Base-by-base conservation (phyloP, 1,140 invertebrate genomes). In the Microplitis demolitor region DNA sequence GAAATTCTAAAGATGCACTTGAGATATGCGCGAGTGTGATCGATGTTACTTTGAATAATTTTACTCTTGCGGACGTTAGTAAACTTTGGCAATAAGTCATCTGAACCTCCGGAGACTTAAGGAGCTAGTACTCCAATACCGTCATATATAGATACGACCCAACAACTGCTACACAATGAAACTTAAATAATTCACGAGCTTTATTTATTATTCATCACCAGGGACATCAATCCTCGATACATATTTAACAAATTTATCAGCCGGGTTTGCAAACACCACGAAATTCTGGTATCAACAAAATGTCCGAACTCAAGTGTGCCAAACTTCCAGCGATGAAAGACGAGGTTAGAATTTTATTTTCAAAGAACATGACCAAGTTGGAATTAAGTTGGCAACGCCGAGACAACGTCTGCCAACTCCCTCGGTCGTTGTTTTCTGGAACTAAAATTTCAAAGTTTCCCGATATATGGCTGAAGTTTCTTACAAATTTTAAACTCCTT, bases 31-130 rank as follows among this genome's bases (percentile, higher is more conserved):
- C 37, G 39, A 5, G 63, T 66, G 63, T 66, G 63, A 66, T 66
- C 63, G 33, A 66, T 66, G 63, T 53, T 16, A 66, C n/a, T 66
- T 50, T 66, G 63, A 66, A 66, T 66, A 66, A 66, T 66, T 66
- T 35, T 16, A 3, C 63, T 66, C 63, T 50, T 50, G 37, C 34
- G 39, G 39, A 66, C 63, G 34, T 66, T 66, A 31, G 63, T 66
- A 66, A 66, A 66, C 63, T 66, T 66, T 66, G 34, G 31, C 34
- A n/a, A 51, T 66, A 66, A 66, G 63, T 66, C 63, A 66, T 66
- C 35, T 8, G 16, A 2, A 31, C 56, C 14, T 16, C 56, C 24
- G 56, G 56, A 31, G 8, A 24, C 56, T 24, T 31, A 13, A n/a
- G 5, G n/a, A n/a, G 53, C 53, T 54, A n/a, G 13, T 54, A 5